These are phyloP conservation scores for Folsomia manolachei DNA, from an alignment of 2,888 invertebrate genomes.

Conservation along the genomic window DNA sequence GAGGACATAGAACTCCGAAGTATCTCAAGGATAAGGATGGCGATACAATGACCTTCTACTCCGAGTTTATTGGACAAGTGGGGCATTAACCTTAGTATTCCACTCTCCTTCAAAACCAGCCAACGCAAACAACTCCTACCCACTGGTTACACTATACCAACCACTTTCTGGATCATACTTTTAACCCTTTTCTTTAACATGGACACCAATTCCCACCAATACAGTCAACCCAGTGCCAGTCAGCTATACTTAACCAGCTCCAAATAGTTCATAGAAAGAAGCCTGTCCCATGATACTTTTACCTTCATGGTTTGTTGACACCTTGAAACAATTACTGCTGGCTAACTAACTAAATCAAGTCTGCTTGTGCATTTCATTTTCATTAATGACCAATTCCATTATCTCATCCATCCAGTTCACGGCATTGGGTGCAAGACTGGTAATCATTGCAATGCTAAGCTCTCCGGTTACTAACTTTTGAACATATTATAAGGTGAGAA, in stretches of 20 bases:
- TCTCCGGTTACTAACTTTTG: too few species aligned
- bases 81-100: slow-evolving; percentile 37
- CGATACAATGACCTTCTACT: slow-evolving; percentile 43
- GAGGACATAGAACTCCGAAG: slow-evolving; percentile 45
- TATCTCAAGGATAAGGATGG: slow-evolving; percentile 37
- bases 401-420: too few species aligned
- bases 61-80: slow-evolving; percentile 43
- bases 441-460: too few species aligned
- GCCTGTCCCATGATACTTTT: neutral
- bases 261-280: neutral
- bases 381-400: too few species aligned
- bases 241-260: slow-evolving; percentile 5
- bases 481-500: too few species aligned
- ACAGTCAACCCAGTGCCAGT: too few species aligned
- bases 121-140: neutral
- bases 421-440: too few species aligned
- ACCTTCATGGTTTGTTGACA: neutral
- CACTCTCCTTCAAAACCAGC: slow-evolving; percentile 4
- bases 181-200: neutral
- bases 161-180: slow-evolving; percentile 1
- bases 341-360: too few species aligned
- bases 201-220: neutral
- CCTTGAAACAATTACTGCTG: neutral
- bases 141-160: neutral
- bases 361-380: too few species aligned